Evolutionary conservation across 1,140 invertebrate species (phyloP).

Genomic region (Drosophila jambulina): DNA sequence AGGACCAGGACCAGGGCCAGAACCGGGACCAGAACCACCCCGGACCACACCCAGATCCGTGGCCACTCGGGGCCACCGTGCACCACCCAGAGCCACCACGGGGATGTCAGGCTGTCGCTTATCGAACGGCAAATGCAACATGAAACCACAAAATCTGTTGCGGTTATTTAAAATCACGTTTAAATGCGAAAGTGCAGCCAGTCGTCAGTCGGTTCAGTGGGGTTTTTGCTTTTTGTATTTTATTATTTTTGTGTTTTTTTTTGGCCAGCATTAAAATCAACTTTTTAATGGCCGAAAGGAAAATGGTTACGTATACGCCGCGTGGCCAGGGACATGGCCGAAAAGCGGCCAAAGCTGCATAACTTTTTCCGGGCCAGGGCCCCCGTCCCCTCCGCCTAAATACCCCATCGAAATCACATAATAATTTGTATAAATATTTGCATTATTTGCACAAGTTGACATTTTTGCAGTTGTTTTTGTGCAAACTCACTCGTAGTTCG

Average conservation of each 20-base stretch:
- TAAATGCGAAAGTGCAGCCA: constrained; percentile 64
- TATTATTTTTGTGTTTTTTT: neutral
- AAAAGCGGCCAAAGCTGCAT: constrained; percentile 38
- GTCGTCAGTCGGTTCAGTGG: constrained; percentile 19
- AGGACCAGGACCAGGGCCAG: neutral
- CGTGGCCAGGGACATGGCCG: constrained; percentile 38
- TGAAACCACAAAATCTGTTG: constrained; percentile 80
- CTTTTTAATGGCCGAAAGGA: constrained; percentile 75
- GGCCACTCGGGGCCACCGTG: neutral
- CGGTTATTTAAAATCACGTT: constrained; percentile 80
- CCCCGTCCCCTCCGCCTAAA: neutral
- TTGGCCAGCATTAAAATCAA: constrained; percentile 58
- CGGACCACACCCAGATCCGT: neutral
- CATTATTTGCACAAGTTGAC: constrained; percentile 63
- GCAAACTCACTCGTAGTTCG: constrained; percentile 4
- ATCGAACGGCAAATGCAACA: constrained; percentile 76
- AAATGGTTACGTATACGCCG: constrained; percentile 67
- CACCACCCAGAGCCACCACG: neutral
- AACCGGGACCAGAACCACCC: neutral
- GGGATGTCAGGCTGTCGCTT: constrained; percentile 51
- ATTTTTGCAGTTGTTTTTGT: constrained; percentile 40
- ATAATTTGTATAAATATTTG: constrained; percentile 79
- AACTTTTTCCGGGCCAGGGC: constrained; percentile 22
- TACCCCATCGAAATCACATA: constrained; percentile 60
- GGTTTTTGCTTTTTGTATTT: neutral